phyloP scores from a whole-genome alignment of 1,140 invertebrate species.

The Drosophila auraria region DNA sequence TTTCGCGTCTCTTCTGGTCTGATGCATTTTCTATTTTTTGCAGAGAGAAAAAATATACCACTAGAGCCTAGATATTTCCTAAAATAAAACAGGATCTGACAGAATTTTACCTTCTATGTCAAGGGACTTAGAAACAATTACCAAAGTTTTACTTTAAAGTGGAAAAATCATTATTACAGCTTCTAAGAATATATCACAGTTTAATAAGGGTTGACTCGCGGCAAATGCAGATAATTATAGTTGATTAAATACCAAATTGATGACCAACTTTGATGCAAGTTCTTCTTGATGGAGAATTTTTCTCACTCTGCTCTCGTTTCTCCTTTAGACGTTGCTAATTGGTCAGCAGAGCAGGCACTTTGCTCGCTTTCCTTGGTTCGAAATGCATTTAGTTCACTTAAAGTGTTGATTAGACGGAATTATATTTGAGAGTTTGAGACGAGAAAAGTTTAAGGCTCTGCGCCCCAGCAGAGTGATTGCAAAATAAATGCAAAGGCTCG shows the following conservation, averaged over 20 bases:
- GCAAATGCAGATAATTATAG: too few species aligned
- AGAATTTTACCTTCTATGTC: too few species aligned
- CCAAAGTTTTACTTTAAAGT: too few species aligned
- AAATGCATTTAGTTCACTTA: constrained; percentile 58
- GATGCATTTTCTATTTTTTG: constrained; percentile 45
- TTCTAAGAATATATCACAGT: too few species aligned
- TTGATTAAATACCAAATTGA: neutral
- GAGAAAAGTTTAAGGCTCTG: constrained; percentile 26
- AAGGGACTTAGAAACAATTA: too few species aligned
- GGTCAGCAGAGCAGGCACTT: constrained; percentile 54
- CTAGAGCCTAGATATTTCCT: neutral
- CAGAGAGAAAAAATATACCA: neutral
- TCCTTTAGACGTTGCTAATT: constrained; percentile 61
- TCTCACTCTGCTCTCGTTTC: constrained; percentile 26
- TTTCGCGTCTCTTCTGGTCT: constrained; percentile 52
- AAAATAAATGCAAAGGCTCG: constrained; percentile 56
- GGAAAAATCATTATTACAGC: too few species aligned
- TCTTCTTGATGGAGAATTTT: constrained; percentile 15
- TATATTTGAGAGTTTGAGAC: constrained; percentile 20
- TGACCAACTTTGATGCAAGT: neutral
- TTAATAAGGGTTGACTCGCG: too few species aligned
- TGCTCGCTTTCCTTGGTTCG: constrained; percentile 18
- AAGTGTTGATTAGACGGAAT: constrained; percentile 53
- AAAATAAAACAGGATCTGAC: neutral
- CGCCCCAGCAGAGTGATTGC: constrained; percentile 62